Conservation (phyloP, 2,888 invertebrate species). For the Rhopalosiphum nymphaeae region DNA sequence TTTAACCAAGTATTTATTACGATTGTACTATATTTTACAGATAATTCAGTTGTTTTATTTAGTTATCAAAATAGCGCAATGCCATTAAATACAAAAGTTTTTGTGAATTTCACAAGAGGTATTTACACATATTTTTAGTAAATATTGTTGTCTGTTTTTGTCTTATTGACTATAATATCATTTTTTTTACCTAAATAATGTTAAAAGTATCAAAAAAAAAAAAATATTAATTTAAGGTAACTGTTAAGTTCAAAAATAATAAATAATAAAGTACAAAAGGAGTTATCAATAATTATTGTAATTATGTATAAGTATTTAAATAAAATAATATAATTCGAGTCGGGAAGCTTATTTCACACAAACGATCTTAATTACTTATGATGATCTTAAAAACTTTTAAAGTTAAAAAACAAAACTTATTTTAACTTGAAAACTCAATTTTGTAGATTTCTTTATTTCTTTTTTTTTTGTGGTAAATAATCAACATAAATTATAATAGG, state of each 20-base stretch:
- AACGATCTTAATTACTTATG: not conserved
- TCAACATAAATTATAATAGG: slow-evolving; percentile 1
- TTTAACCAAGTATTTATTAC: not conserved
- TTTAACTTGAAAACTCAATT: not conserved
- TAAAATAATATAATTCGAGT: not conserved
- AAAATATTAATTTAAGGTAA: not conserved
- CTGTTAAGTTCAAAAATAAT: not conserved
- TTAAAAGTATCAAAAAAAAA: not conserved
- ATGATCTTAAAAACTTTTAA: not conserved
- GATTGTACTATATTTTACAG: not conserved
- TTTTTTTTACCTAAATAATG: not conserved
- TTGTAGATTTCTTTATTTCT: not conserved
- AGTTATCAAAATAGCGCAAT: not conserved
- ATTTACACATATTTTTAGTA: not conserved
- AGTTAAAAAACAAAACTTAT: not conserved
- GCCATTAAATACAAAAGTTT: not conserved
- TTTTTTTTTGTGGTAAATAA: not conserved
- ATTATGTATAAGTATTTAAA: not conserved
- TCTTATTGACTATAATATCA: not conserved
- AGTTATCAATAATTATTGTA: not conserved
- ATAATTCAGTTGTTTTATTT: not conserved
- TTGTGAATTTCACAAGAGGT: not conserved
- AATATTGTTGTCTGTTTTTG: not conserved
- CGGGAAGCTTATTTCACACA: not conserved
- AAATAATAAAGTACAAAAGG: not conserved